These are phyloP conservation scores for Myanophis thanlyinensis DNA, from an alignment of 2,113 vertebrate species.

Conservation along the genomic window DNA sequence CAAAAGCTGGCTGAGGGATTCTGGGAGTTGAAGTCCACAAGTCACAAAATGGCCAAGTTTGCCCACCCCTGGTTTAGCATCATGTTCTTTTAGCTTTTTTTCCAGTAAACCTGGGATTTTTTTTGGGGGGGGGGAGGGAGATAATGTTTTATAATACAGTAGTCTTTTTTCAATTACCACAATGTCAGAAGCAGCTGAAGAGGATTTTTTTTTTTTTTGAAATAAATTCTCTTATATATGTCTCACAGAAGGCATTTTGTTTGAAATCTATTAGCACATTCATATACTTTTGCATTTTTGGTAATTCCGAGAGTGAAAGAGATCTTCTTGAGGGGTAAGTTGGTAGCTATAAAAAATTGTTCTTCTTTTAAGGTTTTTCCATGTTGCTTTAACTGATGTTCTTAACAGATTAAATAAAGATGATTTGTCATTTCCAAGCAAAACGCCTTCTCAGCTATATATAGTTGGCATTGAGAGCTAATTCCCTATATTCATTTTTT, in stretches of 20 bases:
- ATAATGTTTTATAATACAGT: neutral
- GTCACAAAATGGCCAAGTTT: too few relatives aligned
- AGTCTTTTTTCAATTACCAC: neutral
- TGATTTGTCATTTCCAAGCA: slow-evolving; percentile 4
- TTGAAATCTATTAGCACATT: neutral
- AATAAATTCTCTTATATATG: neutral
- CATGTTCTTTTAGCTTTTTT: neutral
- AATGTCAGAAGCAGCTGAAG: neutral
- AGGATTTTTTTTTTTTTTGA: too few relatives aligned
- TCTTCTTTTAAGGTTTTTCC: neutral
- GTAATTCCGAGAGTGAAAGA: neutral
- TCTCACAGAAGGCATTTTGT: neutral
- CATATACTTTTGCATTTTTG: neutral
- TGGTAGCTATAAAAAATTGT: neutral
- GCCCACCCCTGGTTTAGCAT: too few relatives aligned
- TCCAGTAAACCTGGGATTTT: neutral
- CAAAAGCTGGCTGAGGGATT: too few relatives aligned
- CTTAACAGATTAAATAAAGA: neutral
- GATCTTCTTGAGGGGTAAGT: neutral
- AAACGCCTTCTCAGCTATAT: neutral
- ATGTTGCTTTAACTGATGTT: slow-evolving; percentile 5
- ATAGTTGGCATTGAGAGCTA: neutral
- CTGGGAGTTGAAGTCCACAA: too few relatives aligned
- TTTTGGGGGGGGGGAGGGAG: neutral
- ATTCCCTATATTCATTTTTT: slow-evolving; percentile 30